Evolutionary conservation across 2,797 vertebrate genomes (phyloP), one percentile per base, ranked within the genome.

Genomic region (Pachyuromys duprasi): DNA sequence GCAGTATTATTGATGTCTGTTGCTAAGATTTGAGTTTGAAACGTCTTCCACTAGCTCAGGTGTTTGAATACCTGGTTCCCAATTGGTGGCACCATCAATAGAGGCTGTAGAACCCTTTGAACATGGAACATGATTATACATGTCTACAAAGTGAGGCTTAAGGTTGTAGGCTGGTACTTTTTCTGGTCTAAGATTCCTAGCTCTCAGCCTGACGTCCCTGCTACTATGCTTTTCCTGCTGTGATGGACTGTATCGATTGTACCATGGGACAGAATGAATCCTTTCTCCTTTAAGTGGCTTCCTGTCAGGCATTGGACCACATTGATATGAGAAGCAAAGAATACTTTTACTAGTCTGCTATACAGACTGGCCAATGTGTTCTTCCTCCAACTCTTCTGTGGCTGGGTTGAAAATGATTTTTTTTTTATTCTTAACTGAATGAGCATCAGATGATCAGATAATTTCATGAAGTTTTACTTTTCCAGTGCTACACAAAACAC

Each of bases 361-460:
- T 22, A 53, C 24, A 49, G 24, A 5, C 9, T 86, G 49, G 28
- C 20, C 62, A 2, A 86, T 67, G 69, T 3, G 26, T 70, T 84
- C 3, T 20, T 93, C 18, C n/a, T 93, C 20, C 3, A 5, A 67
- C 26, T 80, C 70, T 33, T 90, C 28, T 93, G 24, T n/a, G 94
- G 57, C 1, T 31, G 69, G 45, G 24, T 60, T 33, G 89, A 60
- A 67, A 22, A 3, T 65, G 18, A 39, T 86, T 60, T 62, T 80
- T 60, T 31, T 76, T 57, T 57, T 39, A 60, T 24, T 69, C 90
- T 94, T 62, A 86, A 75, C 8, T 15, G n/a, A 69, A 3, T 83
- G 49, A 80, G 36, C 6, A 93, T 18, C 18, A 65, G 74, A 79
- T 88, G 55, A 92, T 42, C 26, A 81, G 57, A 94, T 94, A 80